These are phyloP conservation scores for Aplochiton taeniatus DNA, from an alignment of 2,797 vertebrate species.

Conservation along the genomic window DNA sequence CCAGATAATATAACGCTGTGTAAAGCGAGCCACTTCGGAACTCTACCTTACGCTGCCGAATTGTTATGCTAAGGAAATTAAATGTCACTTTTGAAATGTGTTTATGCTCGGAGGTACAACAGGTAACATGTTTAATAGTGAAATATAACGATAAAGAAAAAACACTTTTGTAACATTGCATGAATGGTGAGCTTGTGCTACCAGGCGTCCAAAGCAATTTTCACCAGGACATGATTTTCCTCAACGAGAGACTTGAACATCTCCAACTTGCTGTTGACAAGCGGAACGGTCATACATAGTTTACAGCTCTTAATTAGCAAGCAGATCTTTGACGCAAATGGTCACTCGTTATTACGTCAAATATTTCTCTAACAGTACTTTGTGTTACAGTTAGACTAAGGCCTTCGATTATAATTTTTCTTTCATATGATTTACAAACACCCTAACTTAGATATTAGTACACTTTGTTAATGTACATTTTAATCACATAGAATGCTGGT, in stretches of 20 bases:
- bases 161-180: not conserved
- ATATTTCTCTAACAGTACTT: too few species aligned
- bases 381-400: too few species aligned
- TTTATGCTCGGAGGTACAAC: slow-evolving; percentile 40
- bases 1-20: slow-evolving; percentile 61
- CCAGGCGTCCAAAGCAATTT: not conserved
- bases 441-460: too few species aligned
- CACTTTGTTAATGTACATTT: too few species aligned
- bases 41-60: slow-evolving; percentile 27
- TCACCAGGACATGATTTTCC: not conserved
- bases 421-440: too few species aligned
- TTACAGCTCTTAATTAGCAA: too few species aligned
- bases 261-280: too few species aligned
- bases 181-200: not conserved
- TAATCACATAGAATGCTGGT: too few species aligned
- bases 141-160: slow-evolving; percentile 14
- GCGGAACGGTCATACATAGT: too few species aligned
- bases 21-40: slow-evolving; percentile 50
- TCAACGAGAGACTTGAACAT: not conserved
- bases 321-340: too few species aligned
- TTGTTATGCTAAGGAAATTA: slow-evolving; percentile 66
- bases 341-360: too few species aligned
- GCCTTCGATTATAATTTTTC: too few species aligned
- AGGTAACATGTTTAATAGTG: slow-evolving; percentile 32
- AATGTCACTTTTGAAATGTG: slow-evolving; percentile 62